phyloP scores from a whole-genome alignment of 2,113 vertebrate species.

The Brachirus orientalis region DNA sequence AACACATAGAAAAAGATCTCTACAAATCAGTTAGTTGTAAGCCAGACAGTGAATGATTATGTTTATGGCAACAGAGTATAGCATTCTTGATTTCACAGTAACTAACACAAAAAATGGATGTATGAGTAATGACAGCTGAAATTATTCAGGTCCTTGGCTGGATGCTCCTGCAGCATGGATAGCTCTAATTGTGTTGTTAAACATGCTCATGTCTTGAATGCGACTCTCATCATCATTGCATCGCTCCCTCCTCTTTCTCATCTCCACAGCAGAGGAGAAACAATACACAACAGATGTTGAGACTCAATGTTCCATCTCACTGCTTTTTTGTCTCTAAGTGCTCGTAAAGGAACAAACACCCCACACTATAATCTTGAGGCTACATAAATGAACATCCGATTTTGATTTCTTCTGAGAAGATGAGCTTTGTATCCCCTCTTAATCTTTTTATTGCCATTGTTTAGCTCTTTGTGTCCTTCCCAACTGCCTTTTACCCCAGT shows the following conservation, averaged over 20 bases:
- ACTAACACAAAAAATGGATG: slow-evolving; percentile 22
- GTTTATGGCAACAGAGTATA: slow-evolving; percentile 41
- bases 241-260: background rate
- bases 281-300: slow-evolving; percentile 21
- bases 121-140: background rate
- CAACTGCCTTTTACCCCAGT: slow-evolving; percentile 43
- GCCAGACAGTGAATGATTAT: slow-evolving; percentile 37
- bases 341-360: slow-evolving; percentile 5
- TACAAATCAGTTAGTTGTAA: slow-evolving; percentile 36
- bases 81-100: slow-evolving; percentile 23
- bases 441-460: slow-evolving; percentile 5
- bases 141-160: slow-evolving; percentile 6
- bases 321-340: background rate
- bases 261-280: slow-evolving; percentile 12
- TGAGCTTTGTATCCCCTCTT: background rate
- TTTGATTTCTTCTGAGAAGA: slow-evolving; percentile 1
- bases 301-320: slow-evolving; percentile 25
- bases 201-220: slow-evolving; percentile 9
- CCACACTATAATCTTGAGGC: slow-evolving; percentile 5
- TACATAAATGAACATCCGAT: slow-evolving; percentile 2
- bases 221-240: background rate
- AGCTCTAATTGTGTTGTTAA: slow-evolving; percentile 5
- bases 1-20: slow-evolving; percentile 7
- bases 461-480: slow-evolving; percentile 22
- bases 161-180: slow-evolving; percentile 7